Evolutionary conservation across 1,140 invertebrate genomes (phyloP).

Genomic region (Trinorchestia longiramus): DNA sequence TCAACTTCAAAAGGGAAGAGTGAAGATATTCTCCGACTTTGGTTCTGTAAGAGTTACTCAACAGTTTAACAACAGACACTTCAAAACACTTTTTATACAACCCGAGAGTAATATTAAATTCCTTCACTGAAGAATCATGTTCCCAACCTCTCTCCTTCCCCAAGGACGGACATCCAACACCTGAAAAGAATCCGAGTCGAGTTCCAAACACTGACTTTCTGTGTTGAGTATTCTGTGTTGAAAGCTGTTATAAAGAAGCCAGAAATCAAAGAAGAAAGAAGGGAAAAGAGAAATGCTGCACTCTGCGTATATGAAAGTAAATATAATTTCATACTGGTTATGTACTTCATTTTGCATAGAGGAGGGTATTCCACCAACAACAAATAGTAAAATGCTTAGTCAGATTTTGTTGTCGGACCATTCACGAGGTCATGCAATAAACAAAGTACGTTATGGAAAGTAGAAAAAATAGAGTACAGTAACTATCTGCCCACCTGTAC

Average conservation of each 20-base stretch:
- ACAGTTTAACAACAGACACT: neutral
- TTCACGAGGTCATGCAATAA: too few relatives aligned
- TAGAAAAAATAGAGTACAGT: neutral
- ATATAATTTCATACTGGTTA: too few relatives aligned
- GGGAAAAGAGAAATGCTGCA: neutral
- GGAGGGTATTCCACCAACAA: too few relatives aligned
- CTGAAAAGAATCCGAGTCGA: neutral
- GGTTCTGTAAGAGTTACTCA: neutral
- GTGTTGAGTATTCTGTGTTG: neutral
- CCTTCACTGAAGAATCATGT: neutral
- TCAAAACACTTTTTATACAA: neutral
- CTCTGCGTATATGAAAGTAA: neutral
- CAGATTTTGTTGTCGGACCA: too few relatives aligned
- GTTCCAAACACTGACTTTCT: neutral
- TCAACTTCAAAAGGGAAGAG: neutral
- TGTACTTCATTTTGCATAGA: too few relatives aligned
- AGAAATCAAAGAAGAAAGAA: neutral
- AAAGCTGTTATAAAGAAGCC: neutral
- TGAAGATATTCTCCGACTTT: neutral
- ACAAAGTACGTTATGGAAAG: too few relatives aligned
- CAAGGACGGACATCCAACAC: neutral
- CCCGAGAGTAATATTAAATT: neutral
- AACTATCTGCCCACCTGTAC: neutral
- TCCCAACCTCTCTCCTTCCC: neutral
- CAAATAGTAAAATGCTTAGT: too few relatives aligned